These are phyloP conservation scores for Neofelis nebulosa DNA, from an alignment of 2,113 vertebrate species.

Conservation along the genomic window DNA sequence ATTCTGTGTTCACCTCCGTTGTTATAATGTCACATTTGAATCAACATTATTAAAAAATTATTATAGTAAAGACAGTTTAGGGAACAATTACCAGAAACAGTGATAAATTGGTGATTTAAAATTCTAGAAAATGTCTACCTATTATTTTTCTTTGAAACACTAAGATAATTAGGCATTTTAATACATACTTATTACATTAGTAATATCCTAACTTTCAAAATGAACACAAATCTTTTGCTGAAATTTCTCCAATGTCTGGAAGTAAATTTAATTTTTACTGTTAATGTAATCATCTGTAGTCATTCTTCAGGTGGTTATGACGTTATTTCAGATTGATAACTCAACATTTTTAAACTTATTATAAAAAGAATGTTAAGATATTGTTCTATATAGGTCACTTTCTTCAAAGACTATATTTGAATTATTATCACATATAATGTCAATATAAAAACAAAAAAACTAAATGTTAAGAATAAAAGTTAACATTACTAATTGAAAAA, in stretches of 20 bases:
- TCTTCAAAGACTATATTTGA: conserved; percentile 26
- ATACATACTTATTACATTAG: conserved; percentile 59
- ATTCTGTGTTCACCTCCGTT: neutral
- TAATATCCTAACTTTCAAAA: conserved; percentile 27
- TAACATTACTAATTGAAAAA: neutral
- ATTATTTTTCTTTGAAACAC: conserved; percentile 20
- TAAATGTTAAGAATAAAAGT: neutral
- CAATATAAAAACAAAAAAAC: neutral
- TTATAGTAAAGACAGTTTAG: neutral
- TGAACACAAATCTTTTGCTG: conserved; percentile 25
- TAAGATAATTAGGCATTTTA: conserved; percentile 42
- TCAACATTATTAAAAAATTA: conserved; percentile 6
- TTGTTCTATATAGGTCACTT: neutral
- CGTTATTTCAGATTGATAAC: conserved; percentile 44
- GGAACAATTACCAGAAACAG: neutral
- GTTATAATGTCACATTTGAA: neutral
- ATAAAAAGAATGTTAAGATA: neutral
- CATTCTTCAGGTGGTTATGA: conserved; percentile 54
- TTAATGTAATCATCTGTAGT: conserved; percentile 61
- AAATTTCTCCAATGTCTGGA: conserved; percentile 44
- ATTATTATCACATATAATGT: neutral
- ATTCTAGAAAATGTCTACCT: conserved; percentile 1
- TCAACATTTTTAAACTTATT: conserved; percentile 30
- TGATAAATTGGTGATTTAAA: neutral
- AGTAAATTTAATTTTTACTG: conserved; percentile 58